A percentile compares a stretch with the other conserved stretches of the same genome.
Evolutionary conservation across 1,140 invertebrate genomes (phyloP).

Genomic region (Melipona quadrifasciata): DNA sequence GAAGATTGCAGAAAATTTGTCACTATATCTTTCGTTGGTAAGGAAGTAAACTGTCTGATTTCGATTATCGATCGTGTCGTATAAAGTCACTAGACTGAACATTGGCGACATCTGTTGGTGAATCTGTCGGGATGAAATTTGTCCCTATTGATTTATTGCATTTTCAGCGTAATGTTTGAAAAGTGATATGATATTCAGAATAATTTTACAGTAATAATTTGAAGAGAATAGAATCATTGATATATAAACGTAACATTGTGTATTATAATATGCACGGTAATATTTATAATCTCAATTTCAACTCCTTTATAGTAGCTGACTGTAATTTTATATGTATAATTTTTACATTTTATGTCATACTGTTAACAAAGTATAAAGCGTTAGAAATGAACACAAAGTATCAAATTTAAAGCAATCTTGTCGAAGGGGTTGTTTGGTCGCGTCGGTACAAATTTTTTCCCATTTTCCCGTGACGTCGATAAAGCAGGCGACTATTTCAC

Average conservation of each 20-base stretch:
- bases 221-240: no score
- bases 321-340: background rate
- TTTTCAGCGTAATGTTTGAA: background rate
- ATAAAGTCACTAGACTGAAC: constrained; percentile 43
- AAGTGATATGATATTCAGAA: background rate
- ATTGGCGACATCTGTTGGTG: constrained; percentile 57
- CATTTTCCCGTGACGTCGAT: constrained; percentile 15
- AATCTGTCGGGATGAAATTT: background rate
- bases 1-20: no score
- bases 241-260: background rate
- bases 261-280: no score
- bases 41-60: background rate
- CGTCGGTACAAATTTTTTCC: constrained; percentile 18
- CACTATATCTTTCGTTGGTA: constrained; percentile 16
- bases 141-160: background rate
- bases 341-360: background rate
- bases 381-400: background rate
- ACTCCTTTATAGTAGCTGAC: fast-evolving
- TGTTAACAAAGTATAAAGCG: background rate
- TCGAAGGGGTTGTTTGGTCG: background rate
- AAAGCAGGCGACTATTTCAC: constrained; percentile 37
- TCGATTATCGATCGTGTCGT: constrained; percentile 48
- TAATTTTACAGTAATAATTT: background rate
- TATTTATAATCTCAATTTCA: no score
- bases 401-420: background rate